Base-by-base conservation (phyloP, 2,797 vertebrate species). In the Propithecus deckenii region DNA sequence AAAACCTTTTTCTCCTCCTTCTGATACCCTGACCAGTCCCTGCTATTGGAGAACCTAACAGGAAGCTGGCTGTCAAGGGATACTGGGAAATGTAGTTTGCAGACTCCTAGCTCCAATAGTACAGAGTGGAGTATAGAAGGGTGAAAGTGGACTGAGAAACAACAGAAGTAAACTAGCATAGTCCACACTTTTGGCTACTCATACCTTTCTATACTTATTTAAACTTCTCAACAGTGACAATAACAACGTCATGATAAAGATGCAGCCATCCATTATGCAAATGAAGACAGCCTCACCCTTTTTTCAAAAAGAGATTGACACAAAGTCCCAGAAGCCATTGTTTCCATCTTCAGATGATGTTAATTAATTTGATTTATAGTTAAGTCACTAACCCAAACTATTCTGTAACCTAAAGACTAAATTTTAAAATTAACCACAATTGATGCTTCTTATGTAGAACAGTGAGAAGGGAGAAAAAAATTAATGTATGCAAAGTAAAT, bases 351-450 rank as follows among this genome's bases (percentile, higher is more conserved):
- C 55, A 81, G 41, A 2, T 90, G 18, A 84, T n/a, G 41, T 25
- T 87, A 81, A 61, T 25, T 79, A 80, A 55, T 86, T 87, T 48
- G 55, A 88, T 61, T 75, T 57, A 46, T 52, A 89, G 35, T 76
- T 89, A 90, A 80, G 7, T 94, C 28, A 79, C 9, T 79, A 50
- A 84, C 35, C 65, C 35, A 78, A 80, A 1, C 25, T 61, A 52
- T 76, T 67, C 35, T 92, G 9, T 41, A 92, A 89, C 12, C 32
- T 80, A 22, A 43, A 83, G 11, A n/a, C 32, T 59, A 78, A 72
- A n/a, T 86, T 81, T 89, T 74, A n/a, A 41, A 95, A 87, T 41
- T 67, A 95, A 89, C 22, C 23, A 75, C 10, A 63, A 91, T 43
- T 80, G 15, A 57, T 65, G 9, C 3, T 65, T 89, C 20, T 48